A percentile compares a stretch with the other conserved stretches of the same genome.
phyloP scores from a whole-genome alignment of 2,888 invertebrate genomes.

The Pammene aurita region DNA sequence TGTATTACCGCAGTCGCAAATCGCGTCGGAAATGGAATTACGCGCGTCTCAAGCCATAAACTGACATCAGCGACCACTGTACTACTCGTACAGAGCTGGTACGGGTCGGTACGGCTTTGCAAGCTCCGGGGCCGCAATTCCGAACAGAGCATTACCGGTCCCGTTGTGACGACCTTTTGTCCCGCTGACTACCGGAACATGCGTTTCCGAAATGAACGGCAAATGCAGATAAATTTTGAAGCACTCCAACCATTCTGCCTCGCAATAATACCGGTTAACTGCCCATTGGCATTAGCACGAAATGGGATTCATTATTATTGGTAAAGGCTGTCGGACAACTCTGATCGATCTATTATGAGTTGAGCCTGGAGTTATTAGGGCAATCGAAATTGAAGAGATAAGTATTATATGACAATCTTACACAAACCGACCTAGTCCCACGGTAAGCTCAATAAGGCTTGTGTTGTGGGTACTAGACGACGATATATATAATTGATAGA shows the following conservation, averaged over 20 bases:
- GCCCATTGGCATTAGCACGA: constrained; percentile 59
- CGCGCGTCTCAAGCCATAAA: constrained; percentile 33
- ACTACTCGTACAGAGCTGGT: not conserved
- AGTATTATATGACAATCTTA: too few relatives aligned
- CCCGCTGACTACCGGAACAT: constrained; percentile 59
- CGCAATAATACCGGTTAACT: constrained; percentile 54
- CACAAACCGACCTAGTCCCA: too few relatives aligned
- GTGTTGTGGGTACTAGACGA: too few relatives aligned
- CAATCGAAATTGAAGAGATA: constrained; percentile 12
- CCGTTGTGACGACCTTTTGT: constrained; percentile 68
- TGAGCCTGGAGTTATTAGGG: constrained; percentile 13
- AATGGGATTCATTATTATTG: constrained; percentile 67
- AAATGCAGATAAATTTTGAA: constrained; percentile 69
- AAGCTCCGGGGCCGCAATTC: constrained; percentile 58
- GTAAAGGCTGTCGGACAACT: constrained; percentile 55
- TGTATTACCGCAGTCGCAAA: constrained; percentile 37
- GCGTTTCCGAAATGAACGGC: constrained; percentile 65
- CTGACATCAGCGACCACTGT: constrained; percentile 24
- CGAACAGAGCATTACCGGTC: constrained; percentile 67
- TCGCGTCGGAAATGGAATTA: constrained; percentile 34
- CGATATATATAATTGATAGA: too few relatives aligned
- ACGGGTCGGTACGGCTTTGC: constrained; percentile 9
- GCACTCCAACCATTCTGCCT: constrained; percentile 44
- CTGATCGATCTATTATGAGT: constrained; percentile 34
- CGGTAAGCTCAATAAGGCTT: too few relatives aligned